Evolutionary conservation across 2,888 invertebrate species (phyloP).

Genomic region (Sericinus montela): DNA sequence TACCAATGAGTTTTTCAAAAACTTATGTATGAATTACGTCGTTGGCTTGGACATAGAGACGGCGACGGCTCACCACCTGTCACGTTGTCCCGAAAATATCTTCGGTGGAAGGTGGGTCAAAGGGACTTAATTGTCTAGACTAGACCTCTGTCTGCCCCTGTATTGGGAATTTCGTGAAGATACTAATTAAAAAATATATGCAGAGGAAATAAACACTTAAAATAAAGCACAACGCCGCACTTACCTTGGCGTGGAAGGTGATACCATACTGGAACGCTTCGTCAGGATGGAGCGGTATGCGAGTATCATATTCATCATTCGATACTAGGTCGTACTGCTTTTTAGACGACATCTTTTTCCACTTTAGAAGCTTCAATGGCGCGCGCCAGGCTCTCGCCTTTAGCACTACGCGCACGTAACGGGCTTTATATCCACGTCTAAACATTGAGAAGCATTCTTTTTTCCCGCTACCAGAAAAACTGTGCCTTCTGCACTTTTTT

Average conservation of each 20-base stretch:
- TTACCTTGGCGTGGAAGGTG: slow-evolving; percentile 97
- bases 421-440: slow-evolving; percentile 54
- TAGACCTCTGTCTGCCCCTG: too few species aligned
- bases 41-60: too few species aligned
- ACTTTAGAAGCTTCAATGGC: slow-evolving; percentile 68
- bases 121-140: too few species aligned
- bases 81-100: too few species aligned
- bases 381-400: slow-evolving; percentile 57
- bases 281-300: slow-evolving; percentile 97
- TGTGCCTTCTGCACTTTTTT: not conserved
- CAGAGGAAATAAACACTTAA: too few species aligned
- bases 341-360: slow-evolving; percentile 89
- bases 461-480: not conserved
- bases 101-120: too few species aligned
- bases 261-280: slow-evolving; percentile 98
- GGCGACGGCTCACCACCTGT: too few species aligned
- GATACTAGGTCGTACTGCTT: slow-evolving; percentile 96
- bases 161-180: too few species aligned
- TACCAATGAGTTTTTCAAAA: too few species aligned
- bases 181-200: too few species aligned
- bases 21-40: too few species aligned
- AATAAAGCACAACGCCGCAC: slow-evolving; percentile 11
- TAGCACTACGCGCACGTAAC: slow-evolving; percentile 58
- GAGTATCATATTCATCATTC: slow-evolving; percentile 96
- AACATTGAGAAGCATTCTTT: slow-evolving; percentile 55